A percentile compares a stretch with the other conserved stretches of the same genome.
These are phyloP conservation scores for Distichodus sexfasciatus DNA, from an alignment of 2,797 vertebrate genomes.

Conservation along the genomic window DNA sequence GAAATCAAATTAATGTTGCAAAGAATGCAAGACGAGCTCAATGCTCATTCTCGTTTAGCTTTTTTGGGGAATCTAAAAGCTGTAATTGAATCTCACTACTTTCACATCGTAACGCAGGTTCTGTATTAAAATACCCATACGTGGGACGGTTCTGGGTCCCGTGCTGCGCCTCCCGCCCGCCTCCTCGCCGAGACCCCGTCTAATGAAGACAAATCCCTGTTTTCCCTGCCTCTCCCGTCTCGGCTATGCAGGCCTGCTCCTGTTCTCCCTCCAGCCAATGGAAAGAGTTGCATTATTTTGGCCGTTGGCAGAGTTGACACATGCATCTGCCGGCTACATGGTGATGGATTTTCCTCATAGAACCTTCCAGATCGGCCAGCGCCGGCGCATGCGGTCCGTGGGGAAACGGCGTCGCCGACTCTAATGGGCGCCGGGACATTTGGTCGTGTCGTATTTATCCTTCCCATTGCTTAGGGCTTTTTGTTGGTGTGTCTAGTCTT, in stretches of 20 bases:
- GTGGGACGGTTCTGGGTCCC: slow-evolving; percentile 31
- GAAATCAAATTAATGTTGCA: too few species aligned
- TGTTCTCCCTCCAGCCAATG: slow-evolving; percentile 53
- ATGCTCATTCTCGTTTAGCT: slow-evolving; percentile 13
- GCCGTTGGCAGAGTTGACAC: slow-evolving; percentile 66
- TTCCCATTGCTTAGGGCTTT: too few species aligned
- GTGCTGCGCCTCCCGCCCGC: slow-evolving; percentile 46
- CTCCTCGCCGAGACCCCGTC: slow-evolving; percentile 49
- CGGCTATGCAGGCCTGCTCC: neutral
- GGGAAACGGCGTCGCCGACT: slow-evolving; percentile 33
- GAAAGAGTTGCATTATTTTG: slow-evolving; percentile 64
- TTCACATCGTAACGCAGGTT: neutral
- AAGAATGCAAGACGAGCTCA: too few species aligned
- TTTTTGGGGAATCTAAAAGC: neutral
- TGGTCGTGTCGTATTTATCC: slow-evolving; percentile 48
- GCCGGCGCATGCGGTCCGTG: slow-evolving; percentile 46
- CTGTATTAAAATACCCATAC: neutral
- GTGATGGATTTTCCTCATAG: slow-evolving; percentile 75
- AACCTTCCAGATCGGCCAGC: slow-evolving; percentile 68
- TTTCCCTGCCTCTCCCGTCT: slow-evolving; percentile 43
- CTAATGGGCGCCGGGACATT: slow-evolving; percentile 63
- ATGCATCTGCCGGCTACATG: slow-evolving; percentile 74
- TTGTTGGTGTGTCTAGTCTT: too few species aligned
- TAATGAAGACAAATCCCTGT: slow-evolving; percentile 72
- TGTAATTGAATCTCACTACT: neutral